These are phyloP conservation scores for Drosophila sucinea DNA, from an alignment of 1,140 invertebrate species.

Conservation along the genomic window DNA sequence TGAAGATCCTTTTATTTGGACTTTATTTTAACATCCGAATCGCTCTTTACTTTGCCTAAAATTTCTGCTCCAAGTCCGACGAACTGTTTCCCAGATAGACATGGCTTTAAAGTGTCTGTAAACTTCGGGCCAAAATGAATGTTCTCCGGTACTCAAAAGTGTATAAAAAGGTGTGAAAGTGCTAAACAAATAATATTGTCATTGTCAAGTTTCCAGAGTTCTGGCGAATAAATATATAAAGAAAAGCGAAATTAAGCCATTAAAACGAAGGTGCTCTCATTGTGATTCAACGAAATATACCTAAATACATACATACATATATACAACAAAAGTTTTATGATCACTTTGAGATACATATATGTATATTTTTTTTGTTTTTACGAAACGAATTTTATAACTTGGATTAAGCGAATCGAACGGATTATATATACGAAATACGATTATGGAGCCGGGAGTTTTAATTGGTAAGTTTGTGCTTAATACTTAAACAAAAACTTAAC, in stretches of 20 bases:
- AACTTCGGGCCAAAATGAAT: background rate
- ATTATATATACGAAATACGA: constrained; percentile 33
- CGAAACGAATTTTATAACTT: constrained; percentile 31
- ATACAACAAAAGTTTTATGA: constrained; percentile 20
- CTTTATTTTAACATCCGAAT: no score
- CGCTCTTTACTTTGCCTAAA: no score
- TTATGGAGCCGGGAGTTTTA: constrained; percentile 80
- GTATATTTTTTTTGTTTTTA: background rate
- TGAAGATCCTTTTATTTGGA: no score
- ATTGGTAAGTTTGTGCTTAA: constrained; percentile 57
- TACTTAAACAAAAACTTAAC: no score
- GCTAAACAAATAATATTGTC: constrained; percentile 26
- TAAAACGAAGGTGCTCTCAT: constrained; percentile 33
- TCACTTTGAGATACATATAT: constrained; percentile 13
- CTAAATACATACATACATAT: background rate
- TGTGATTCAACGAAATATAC: constrained; percentile 57
- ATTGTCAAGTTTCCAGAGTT: constrained; percentile 30
- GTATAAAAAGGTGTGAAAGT: constrained; percentile 41
- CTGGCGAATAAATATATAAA: constrained; percentile 35
- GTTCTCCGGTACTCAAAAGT: background rate
- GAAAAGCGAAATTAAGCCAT: constrained; percentile 17
- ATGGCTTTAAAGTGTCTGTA: no score
- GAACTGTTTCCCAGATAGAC: no score
- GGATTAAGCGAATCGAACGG: constrained; percentile 33
- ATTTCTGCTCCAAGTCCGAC: no score